A percentile compares a stretch with the other conserved stretches of the same genome.
phyloP scores from a whole-genome alignment of 1,140 invertebrate genomes.

The Drosophila albomicans region DNA sequence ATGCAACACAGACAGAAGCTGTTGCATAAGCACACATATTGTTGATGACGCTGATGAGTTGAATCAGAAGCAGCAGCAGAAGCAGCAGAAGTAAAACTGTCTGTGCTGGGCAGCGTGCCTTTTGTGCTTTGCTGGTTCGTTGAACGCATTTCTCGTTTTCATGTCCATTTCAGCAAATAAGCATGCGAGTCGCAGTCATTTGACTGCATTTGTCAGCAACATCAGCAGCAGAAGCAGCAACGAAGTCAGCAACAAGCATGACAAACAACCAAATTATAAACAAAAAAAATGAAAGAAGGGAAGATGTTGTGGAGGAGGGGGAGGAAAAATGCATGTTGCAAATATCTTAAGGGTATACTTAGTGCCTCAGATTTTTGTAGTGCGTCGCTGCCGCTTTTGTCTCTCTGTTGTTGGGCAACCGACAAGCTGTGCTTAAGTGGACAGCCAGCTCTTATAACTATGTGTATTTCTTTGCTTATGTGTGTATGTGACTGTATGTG shows the following conservation, averaged over 20 bases:
- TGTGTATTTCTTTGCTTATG: conserved; percentile 2
- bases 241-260: conserved; percentile 52
- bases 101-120: conserved; percentile 34
- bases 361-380: conserved; percentile 75
- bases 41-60: conserved; percentile 67
- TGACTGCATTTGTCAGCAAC: conserved; percentile 69
- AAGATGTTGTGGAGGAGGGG: neutral
- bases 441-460: conserved; percentile 51
- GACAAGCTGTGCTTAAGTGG: conserved; percentile 63
- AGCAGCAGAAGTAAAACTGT: conserved; percentile 43
- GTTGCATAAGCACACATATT: conserved; percentile 31
- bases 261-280: conserved; percentile 73
- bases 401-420: conserved; percentile 45
- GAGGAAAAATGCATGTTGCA: conserved; percentile 65
- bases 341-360: conserved; percentile 79
- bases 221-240: conserved; percentile 9
- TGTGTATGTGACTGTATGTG: conserved; percentile 41
- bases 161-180: conserved; percentile 78
- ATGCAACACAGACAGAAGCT: conserved; percentile 31
- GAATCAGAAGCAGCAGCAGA: conserved; percentile 42
- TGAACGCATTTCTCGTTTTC: conserved; percentile 82
- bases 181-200: conserved; percentile 65
- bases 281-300: conserved; percentile 22
- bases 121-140: conserved; percentile 77
- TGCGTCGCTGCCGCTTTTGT: conserved; percentile 62